These are phyloP conservation scores for Cheilosia impressa DNA, from an alignment of 2,888 invertebrate species.

Conservation along the genomic window DNA sequence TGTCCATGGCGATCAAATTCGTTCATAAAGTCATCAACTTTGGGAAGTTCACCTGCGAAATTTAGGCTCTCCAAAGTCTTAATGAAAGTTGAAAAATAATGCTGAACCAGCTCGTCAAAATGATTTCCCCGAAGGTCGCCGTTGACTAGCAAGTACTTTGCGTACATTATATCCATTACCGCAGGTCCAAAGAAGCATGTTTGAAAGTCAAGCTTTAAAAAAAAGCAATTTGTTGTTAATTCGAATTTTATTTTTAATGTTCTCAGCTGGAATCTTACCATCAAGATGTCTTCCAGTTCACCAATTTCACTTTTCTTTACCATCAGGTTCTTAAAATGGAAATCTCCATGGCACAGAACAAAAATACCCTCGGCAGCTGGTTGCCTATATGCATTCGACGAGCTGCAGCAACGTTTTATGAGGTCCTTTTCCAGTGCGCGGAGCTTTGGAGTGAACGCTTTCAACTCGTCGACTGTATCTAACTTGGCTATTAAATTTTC, in stretches of 20 bases:
- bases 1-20: constrained; percentile 36
- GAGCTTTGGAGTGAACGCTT: constrained; percentile 76
- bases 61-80: constrained; percentile 25
- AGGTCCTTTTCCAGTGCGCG: constrained; percentile 68
- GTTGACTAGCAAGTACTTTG: constrained; percentile 10
- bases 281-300: constrained; percentile 76
- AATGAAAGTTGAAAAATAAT: constrained; percentile 35
- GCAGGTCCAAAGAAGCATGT: constrained; percentile 44
- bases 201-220: constrained; percentile 56
- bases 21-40: constrained; percentile 30
- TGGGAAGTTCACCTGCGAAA: constrained; percentile 33
- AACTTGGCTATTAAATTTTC: constrained; percentile 75
- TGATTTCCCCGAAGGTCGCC: constrained; percentile 30
- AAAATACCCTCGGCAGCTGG: constrained; percentile 41
- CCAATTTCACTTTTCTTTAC: constrained; percentile 72
- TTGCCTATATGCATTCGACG: constrained; percentile 15
- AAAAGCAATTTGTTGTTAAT: not conserved
- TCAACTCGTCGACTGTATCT: constrained; percentile 59
- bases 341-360: constrained; percentile 79
- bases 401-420: constrained; percentile 24
- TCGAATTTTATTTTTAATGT: not conserved
- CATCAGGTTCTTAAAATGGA: constrained; percentile 79
- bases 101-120: constrained; percentile 35
- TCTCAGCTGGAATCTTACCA: constrained; percentile 46
- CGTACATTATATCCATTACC: constrained; percentile 39